Conservation (phyloP, 23 tunicate species). For the Diplosoma virens region DNA sequence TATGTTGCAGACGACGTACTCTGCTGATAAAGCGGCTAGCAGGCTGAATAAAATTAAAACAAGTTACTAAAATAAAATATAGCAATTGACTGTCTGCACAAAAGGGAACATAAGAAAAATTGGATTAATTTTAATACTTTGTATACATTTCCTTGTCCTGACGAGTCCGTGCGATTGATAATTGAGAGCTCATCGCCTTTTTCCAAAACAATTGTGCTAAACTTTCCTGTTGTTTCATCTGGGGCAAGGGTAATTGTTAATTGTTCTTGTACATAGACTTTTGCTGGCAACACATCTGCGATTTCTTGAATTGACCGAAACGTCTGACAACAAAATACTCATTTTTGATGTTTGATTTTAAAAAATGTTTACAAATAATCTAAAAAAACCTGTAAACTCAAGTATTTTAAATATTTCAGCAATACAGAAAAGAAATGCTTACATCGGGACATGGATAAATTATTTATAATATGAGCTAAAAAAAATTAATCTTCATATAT, state of each 20-base stretch:
- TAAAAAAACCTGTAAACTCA: no score
- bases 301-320: slow-evolving; percentile 60
- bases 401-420: no score
- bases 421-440: no score
- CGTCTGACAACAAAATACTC: slow-evolving; percentile 40
- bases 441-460: no score
- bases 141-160: not conserved
- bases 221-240: slow-evolving; percentile 8
- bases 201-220: slow-evolving; percentile 10
- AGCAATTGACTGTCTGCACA: not conserved
- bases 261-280: slow-evolving; percentile 50
- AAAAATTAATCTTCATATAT: no score
- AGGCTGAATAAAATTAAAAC: slow-evolving; percentile 25
- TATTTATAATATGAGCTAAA: no score
- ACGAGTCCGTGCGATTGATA: slow-evolving; percentile 14
- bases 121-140: slow-evolving; percentile 21
- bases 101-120: not conserved
- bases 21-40: slow-evolving; percentile 41
- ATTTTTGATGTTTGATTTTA: no score
- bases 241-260: slow-evolving; percentile 16
- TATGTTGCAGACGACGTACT: slow-evolving; percentile 18
- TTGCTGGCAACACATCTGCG: slow-evolving; percentile 52
- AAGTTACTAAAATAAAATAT: not conserved
- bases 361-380: no score
- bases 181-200: slow-evolving; percentile 50